Percentiles rank a stretch among this genome's conserved stretches.
Conservation (phyloP, 2,888 invertebrate genomes). For the Ormyrus pomaceus region DNA sequence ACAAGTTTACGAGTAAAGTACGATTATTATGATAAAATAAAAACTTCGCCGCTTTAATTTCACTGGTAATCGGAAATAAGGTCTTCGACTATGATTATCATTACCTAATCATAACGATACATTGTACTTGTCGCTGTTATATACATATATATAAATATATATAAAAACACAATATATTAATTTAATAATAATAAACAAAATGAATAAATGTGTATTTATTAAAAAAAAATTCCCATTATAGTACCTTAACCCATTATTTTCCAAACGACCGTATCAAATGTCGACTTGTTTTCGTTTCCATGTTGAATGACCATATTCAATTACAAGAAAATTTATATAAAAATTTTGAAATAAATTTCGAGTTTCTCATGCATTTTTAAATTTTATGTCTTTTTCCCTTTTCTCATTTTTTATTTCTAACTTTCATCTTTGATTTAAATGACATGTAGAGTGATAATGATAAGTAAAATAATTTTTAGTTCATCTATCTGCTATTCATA, state of each 20-base stretch:
- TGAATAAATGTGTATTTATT: slow-evolving; percentile 60
- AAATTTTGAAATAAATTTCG: slow-evolving; percentile 41
- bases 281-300: no score
- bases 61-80: slow-evolving; percentile 68
- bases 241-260: no score
- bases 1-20: slow-evolving; percentile 59
- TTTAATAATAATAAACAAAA: slow-evolving; percentile 74
- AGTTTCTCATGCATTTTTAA: background rate
- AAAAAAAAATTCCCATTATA: slow-evolving; percentile 32
- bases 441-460: background rate
- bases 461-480: background rate
- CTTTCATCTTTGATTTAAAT: background rate
- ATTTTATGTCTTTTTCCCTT: background rate
- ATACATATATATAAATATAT: slow-evolving; percentile 71
- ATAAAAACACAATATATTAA: slow-evolving; percentile 72
- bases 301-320: no score
- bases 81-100: slow-evolving; percentile 71
- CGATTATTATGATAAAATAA: slow-evolving; percentile 59
- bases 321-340: background rate
- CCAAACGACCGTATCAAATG: no score
- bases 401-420: background rate
- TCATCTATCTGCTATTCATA: slow-evolving; percentile 61
- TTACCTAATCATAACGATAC: slow-evolving; percentile 72
- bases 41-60: slow-evolving; percentile 68
- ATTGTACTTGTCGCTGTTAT: slow-evolving; percentile 75